These are phyloP conservation scores for Zygaena filipendulae DNA, from an alignment of 2,888 invertebrate genomes.

Conservation along the genomic window DNA sequence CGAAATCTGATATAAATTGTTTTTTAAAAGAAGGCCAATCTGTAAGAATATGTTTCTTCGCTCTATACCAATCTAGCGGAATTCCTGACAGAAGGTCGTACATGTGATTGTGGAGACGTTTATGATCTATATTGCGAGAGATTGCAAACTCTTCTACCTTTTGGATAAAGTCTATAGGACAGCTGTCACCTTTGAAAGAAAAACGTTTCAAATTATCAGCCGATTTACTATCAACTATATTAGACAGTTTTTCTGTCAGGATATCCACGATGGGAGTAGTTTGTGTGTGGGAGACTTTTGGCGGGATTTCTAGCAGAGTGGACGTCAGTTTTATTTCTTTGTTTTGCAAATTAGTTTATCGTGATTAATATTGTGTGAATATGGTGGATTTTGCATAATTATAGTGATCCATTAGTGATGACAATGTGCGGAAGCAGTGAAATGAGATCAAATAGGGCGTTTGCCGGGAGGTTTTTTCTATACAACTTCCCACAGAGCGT, in stretches of 20 bases:
- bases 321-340: too few relatives aligned
- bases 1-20: neutral
- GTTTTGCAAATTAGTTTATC: too few relatives aligned
- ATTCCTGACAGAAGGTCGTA: neutral
- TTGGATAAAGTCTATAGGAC: neutral
- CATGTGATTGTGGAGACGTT: neutral
- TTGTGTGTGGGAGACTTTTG: too few relatives aligned
- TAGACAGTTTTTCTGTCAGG: neutral
- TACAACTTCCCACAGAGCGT: too few relatives aligned
- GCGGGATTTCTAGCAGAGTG: too few relatives aligned
- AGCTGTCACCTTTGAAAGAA: neutral
- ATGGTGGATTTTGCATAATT: too few relatives aligned
- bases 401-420: too few relatives aligned
- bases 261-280: too few relatives aligned
- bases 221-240: neutral
- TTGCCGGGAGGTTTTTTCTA: too few relatives aligned
- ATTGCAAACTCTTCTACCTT: neutral
- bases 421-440: too few relatives aligned
- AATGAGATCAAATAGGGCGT: too few relatives aligned
- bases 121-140: neutral
- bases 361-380: too few relatives aligned
- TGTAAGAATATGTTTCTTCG: neutral
- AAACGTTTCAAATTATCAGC: neutral
- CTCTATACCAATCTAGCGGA: neutral
- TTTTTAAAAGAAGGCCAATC: neutral